Evolutionary conservation across 2,113 vertebrate species (phyloP), one percentile per base, ranked within the genome.

Genomic region (Ictalurus punctatus): DNA sequence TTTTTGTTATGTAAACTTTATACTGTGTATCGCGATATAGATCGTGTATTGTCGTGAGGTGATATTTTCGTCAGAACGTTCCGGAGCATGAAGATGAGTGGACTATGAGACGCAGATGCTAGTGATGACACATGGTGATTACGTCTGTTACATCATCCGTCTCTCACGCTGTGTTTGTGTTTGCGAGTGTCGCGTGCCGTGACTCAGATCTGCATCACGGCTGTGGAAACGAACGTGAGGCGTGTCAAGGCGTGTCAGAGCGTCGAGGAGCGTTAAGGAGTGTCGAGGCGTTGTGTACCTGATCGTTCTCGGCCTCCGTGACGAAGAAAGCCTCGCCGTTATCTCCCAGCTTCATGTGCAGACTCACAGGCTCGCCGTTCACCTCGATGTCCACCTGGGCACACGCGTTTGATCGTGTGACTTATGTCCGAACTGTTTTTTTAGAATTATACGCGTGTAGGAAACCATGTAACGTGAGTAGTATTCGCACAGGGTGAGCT

Each of bases 311-410:
- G 0, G 93, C 95, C 93, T 99, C 98, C 90, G 97, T 95, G 65
- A 99, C 98, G 91, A 99, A 99, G 95, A 99, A 99, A 0, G 98
- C 98, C 90, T 99, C 98, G 91, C 98, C 98, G 0, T 99, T 99
- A 84, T 99, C 98, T 78, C 98, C 98, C 2, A 99, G 91, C 90
- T 99, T 99, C 98, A 99, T 99, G 78, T 99, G 98, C 83, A 99
- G 92, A 93, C 96, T 96, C 91, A 99, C 97, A 27, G 97, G 92
- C 78, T 95, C 95, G 52, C 95, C 95, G 0, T 96, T 96, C 88
- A 96, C 95, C 94, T 99, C 97, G 91, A 99, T 99, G 94, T 99
- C 98, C 90, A 99, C 98, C 96, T 96, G 87, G 34, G 84, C 25
- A 10, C 58, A 63, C 0, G 37, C 27, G 25, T 25, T 44, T 25